phyloP scores from a whole-genome alignment of 2,797 vertebrate genomes.

The Lycodopsis pacificus region DNA sequence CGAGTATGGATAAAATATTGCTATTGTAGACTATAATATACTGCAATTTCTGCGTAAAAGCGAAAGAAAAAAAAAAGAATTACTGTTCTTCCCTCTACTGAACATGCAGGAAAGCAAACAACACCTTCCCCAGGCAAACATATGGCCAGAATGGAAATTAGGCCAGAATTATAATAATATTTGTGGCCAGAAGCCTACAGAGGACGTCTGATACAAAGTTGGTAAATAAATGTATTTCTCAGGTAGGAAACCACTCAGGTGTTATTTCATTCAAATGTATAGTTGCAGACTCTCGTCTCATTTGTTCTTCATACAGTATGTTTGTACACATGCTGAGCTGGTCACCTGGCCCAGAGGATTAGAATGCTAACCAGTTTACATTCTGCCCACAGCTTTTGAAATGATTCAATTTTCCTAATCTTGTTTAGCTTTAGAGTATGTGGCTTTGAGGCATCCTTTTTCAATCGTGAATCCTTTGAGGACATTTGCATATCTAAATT shows the following conservation, averaged over 20 bases:
- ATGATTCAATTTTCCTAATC: slow-evolving; percentile 91
- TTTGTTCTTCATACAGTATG: slow-evolving; percentile 74
- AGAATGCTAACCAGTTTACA: slow-evolving; percentile 86
- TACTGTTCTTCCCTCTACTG: slow-evolving; percentile 30
- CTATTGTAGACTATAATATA: slow-evolving; percentile 28
- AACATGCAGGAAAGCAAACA: slow-evolving; percentile 63
- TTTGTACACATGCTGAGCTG: slow-evolving; percentile 80
- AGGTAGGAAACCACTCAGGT: slow-evolving; percentile 60
- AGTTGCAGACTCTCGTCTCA: slow-evolving; percentile 62
- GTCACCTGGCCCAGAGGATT: slow-evolving; percentile 84
- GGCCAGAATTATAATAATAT: slow-evolving; percentile 60
- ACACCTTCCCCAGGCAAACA: slow-evolving; percentile 64
- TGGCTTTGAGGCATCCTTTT: slow-evolving; percentile 87
- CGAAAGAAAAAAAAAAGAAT: background rate
- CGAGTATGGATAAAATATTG: slow-evolving; percentile 2
- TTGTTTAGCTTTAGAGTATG: slow-evolving; percentile 88
- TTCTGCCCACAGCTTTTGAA: slow-evolving; percentile 88
- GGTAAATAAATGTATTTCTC: slow-evolving; percentile 67
- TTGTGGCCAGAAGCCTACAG: slow-evolving; percentile 54
- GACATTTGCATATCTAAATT: slow-evolving; percentile 87
- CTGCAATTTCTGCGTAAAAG: slow-evolving; percentile 13
- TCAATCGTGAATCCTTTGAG: slow-evolving; percentile 82
- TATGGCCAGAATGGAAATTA: slow-evolving; percentile 72
- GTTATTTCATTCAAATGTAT: slow-evolving; percentile 71
- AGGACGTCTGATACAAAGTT: slow-evolving; percentile 63